Conservation (phyloP, 2,888 invertebrate species). For the Peribatodes rhomboidaria region DNA sequence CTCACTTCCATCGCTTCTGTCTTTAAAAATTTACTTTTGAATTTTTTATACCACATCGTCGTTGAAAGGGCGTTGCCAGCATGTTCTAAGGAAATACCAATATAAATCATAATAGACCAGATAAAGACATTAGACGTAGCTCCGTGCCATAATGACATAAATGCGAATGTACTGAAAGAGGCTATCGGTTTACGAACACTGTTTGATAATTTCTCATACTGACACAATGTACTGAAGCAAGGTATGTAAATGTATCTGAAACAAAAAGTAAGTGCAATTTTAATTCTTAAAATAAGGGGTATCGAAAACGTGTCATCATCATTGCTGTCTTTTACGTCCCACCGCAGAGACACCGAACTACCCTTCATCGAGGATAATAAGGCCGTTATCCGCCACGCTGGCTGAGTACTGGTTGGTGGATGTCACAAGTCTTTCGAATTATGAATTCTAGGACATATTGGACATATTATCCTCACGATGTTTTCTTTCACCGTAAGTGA, state of each 20-base stretch:
- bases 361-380: no score
- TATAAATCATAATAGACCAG: slow-evolving; percentile 94
- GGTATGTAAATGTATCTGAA: slow-evolving; percentile 94
- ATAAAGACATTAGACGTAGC: slow-evolving; percentile 91
- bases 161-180: slow-evolving; percentile 91
- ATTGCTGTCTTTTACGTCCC: no score
- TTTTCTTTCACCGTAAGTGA: no score
- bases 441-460: no score
- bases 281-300: background rate
- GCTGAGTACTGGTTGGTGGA: no score
- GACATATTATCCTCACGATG: no score
- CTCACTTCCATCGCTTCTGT: slow-evolving; percentile 84
- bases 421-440: no score
- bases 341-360: no score
- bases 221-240: slow-evolving; percentile 68
- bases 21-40: slow-evolving; percentile 72
- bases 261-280: slow-evolving; percentile 48
- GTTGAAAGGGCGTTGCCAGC: slow-evolving; percentile 82
- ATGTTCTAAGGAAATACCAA: slow-evolving; percentile 92
- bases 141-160: slow-evolving; percentile 97
- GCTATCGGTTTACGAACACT: slow-evolving; percentile 88
- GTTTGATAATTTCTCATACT: slow-evolving; percentile 64
- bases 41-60: slow-evolving; percentile 74
- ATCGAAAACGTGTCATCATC: background rate
- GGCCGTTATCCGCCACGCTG: no score